phyloP scores from a whole-genome alignment of 2,797 vertebrate genomes.

The Gymnoscopelus microlampas region DNA sequence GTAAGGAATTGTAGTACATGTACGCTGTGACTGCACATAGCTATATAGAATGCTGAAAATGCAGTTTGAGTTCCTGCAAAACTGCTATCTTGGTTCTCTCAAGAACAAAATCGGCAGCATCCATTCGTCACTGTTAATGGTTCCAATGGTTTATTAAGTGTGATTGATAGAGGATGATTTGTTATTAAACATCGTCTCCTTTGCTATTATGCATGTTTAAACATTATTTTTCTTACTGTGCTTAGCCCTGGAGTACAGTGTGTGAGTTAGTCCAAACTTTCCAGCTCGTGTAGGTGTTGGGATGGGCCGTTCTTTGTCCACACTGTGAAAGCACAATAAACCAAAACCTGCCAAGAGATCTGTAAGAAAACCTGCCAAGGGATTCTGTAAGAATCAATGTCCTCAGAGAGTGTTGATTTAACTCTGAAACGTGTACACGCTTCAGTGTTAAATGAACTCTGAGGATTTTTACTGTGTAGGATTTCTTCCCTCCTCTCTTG shows the following conservation, averaged over 20 bases:
- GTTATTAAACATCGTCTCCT: constrained; percentile 25
- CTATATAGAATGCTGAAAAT: constrained; percentile 61
- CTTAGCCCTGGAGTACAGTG: constrained; percentile 18
- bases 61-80: constrained; percentile 57
- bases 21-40: constrained; percentile 53
- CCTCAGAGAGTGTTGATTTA: too few species aligned
- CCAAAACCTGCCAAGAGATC: constrained; percentile 60
- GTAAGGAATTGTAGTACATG: constrained; percentile 45
- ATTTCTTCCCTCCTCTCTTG: too few species aligned
- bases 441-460: too few species aligned
- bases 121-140: constrained; percentile 37
- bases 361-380: constrained; percentile 6
- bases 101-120: constrained; percentile 35
- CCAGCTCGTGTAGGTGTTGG: constrained; percentile 60
- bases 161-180: constrained; percentile 35
- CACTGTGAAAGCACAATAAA: constrained; percentile 70
- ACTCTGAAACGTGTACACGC: constrained; percentile 18
- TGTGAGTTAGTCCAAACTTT: constrained; percentile 37
- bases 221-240: constrained; percentile 36
- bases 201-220: constrained; percentile 22
- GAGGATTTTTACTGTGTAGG: too few species aligned
- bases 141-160: constrained; percentile 20
- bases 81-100: constrained; percentile 47
- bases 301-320: constrained; percentile 68
- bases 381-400: constrained; percentile 31